These are phyloP conservation scores for Basileuterus tristriatus DNA, from an alignment of 2,797 vertebrate genomes.

Conservation along the genomic window DNA sequence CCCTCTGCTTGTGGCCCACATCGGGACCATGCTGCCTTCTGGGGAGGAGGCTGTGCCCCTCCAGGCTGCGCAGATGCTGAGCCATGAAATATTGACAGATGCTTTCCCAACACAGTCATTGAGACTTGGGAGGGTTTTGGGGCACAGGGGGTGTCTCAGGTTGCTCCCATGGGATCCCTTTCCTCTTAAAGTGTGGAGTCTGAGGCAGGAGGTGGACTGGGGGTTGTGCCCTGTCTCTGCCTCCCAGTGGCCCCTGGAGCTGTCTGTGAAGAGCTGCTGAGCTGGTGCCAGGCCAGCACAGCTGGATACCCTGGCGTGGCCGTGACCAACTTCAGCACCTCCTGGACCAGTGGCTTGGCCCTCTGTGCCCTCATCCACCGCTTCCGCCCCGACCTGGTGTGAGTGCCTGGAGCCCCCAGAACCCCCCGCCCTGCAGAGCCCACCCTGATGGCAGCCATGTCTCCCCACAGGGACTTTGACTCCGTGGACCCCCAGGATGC, in stretches of 20 bases:
- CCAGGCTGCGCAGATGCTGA: neutral
- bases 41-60: neutral
- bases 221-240: neutral
- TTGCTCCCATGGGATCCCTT: neutral
- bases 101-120: neutral
- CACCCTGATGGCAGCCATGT: neutral
- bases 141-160: accelerated
- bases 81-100: neutral
- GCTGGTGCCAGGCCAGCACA: constrained; percentile 89
- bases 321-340: constrained; percentile 82
- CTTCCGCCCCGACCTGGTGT: constrained; percentile 88
- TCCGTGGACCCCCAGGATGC: constrained; percentile 72
- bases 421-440: neutral
- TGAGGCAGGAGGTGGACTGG: neutral
- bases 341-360: constrained; percentile 88
- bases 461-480: constrained; percentile 78
- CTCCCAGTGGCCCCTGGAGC: constrained; percentile 67
- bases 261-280: constrained; percentile 81
- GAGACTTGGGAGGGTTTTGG: neutral
- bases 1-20: accelerated
- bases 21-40: neutral
- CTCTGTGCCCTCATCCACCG: constrained; percentile 88
- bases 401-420: constrained; percentile 52
- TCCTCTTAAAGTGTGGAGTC: neutral
- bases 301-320: constrained; percentile 77